phyloP scores from a whole-genome alignment of 1,140 invertebrate genomes.

The Meloidogyne hapla region DNA sequence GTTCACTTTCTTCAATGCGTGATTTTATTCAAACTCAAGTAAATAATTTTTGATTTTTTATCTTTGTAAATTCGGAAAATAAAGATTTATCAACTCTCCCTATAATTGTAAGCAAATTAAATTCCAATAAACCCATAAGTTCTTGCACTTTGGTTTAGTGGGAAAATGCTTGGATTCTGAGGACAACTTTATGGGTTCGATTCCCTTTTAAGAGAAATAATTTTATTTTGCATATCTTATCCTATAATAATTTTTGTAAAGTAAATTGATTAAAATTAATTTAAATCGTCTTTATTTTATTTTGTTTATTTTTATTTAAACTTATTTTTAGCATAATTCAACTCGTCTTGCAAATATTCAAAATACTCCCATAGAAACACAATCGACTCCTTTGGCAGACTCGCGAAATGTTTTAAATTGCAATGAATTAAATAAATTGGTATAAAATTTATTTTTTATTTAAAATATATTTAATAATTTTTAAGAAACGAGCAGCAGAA shows the following conservation, averaged over 20 bases:
- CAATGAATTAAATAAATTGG: slow-evolving; percentile 17
- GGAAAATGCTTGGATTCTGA: not conserved
- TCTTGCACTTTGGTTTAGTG: not conserved
- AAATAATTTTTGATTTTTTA: not conserved
- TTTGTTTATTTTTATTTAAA: not conserved
- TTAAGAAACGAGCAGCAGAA: slow-evolving; percentile 45
- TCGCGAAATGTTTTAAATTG: not conserved
- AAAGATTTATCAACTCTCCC: too few relatives aligned
- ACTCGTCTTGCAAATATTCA: not conserved
- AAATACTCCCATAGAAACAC: not conserved
- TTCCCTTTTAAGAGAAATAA: not conserved
- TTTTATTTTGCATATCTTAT: not conserved
- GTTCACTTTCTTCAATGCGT: slow-evolving; percentile 19
- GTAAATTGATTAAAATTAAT: too few relatives aligned
- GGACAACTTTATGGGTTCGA: too few relatives aligned
- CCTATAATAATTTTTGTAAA: too few relatives aligned
- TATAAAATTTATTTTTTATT: not conserved
- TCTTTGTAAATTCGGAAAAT: too few relatives aligned
- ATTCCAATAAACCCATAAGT: too few relatives aligned
- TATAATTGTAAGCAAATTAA: too few relatives aligned
- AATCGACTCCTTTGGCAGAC: not conserved
- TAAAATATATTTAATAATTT: slow-evolving; percentile 6
- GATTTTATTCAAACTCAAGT: slow-evolving; percentile 22
- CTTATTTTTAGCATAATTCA: not conserved
- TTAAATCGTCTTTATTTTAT: not conserved